phyloP scores from a whole-genome alignment of 1,140 invertebrate species.

The Elymnias hypermnestra region DNA sequence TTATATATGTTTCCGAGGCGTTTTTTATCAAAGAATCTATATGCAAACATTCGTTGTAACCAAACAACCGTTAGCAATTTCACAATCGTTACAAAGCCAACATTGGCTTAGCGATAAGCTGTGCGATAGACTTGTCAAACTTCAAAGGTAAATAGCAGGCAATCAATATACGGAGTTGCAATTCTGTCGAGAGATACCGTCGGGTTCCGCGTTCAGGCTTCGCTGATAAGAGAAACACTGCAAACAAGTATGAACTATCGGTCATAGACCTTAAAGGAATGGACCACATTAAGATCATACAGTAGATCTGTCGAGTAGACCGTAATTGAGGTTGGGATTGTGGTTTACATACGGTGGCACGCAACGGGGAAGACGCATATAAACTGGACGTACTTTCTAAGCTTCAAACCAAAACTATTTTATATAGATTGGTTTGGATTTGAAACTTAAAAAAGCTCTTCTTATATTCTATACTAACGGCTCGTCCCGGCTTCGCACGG shows the following conservation, averaged over 20 bases:
- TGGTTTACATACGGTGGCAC: conserved; percentile 5
- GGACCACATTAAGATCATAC: conserved; percentile 18
- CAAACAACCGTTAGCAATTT: conserved; percentile 2
- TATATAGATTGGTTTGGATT: no score
- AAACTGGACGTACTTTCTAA: not conserved
- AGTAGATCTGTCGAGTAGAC: conserved; percentile 15
- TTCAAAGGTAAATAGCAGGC: conserved; percentile 4
- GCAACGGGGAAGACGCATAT: not conserved
- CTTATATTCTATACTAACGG: no score
- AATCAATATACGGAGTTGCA: conserved; percentile 2
- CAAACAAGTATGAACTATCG: conserved; percentile 21
- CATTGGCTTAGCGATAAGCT: conserved; percentile 1
- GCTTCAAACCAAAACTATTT: not conserved
- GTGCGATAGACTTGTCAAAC: conserved; percentile 3
- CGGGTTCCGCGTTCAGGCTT: conserved; percentile 10
- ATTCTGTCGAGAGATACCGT: conserved; percentile 1
- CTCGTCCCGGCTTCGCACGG: no score
- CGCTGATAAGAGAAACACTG: conserved; percentile 12
- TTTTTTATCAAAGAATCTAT: no score
- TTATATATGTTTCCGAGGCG: no score
- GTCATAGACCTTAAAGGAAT: conserved; percentile 18
- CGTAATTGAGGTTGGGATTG: conserved; percentile 17
- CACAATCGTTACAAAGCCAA: conserved; percentile 3
- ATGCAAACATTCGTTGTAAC: no score
- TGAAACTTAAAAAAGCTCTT: no score